Percentiles rank a stretch among this genome's conserved stretches.
Conservation (phyloP, 2,888 invertebrate genomes). For the Meteorus cinctellus region DNA sequence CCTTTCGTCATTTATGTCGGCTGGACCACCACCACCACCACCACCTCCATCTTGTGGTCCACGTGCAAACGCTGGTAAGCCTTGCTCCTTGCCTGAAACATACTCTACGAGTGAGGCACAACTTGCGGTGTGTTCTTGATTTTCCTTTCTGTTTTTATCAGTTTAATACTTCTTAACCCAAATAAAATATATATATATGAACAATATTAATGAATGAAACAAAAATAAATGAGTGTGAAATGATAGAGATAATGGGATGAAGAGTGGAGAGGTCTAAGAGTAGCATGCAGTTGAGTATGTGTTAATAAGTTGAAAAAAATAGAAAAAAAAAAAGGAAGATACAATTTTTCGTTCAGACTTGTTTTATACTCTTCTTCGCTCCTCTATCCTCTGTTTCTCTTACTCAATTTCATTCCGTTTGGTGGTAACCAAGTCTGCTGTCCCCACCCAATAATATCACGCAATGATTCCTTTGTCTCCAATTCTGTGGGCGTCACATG, state of each 20-base stretch:
- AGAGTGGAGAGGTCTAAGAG: too few species aligned
- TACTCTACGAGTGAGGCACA: conserved; percentile 73
- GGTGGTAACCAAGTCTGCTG: conserved; percentile 40
- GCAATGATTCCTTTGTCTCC: conserved; percentile 48
- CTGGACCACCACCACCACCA: conserved; percentile 78
- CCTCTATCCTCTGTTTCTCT: conserved; percentile 45
- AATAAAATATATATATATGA: neutral
- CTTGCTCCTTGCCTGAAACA: conserved; percentile 87
- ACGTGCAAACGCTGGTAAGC: conserved; percentile 85
- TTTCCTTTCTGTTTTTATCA: conserved; percentile 49
- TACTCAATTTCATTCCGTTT: conserved; percentile 43
- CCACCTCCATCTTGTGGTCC: conserved; percentile 76
- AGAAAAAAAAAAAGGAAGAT: conserved; percentile 2
- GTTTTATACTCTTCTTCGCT: conserved; percentile 28
- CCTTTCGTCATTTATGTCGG: conserved; percentile 91
- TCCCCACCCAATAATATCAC: conserved; percentile 46
- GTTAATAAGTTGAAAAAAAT: neutral
- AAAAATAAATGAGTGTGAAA: neutral
- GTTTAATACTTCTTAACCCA: neutral
- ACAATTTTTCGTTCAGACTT: conserved; percentile 9
- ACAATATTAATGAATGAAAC: neutral
- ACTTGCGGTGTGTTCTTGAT: conserved; percentile 72
- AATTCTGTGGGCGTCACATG: conserved; percentile 17
- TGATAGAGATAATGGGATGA: neutral
- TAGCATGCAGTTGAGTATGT: too few species aligned